A percentile compares a stretch with the other conserved stretches of the same genome.
These are phyloP conservation scores for Esox niger DNA, from an alignment of 2,113 vertebrate genomes.

Conservation along the genomic window DNA sequence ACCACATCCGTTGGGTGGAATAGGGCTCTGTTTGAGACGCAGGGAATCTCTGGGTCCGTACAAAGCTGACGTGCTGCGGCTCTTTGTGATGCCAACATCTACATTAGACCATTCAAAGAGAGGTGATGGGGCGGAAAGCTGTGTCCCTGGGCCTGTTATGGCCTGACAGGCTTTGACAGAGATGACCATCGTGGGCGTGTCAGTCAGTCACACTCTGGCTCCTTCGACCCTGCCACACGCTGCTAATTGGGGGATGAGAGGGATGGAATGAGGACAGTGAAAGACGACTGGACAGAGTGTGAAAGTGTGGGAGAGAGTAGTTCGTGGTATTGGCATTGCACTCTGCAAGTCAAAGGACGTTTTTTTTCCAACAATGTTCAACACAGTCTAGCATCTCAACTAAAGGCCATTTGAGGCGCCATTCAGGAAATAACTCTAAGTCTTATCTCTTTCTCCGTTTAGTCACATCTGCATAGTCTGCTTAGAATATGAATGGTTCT, in stretches of 20 bases:
- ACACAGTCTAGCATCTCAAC: no score
- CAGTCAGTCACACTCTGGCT: neutral
- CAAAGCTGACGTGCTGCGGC: no score
- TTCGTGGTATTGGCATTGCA: no score
- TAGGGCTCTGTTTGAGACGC: no score
- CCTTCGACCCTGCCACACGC: neutral
- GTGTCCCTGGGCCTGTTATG: neutral
- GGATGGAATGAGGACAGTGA: neutral
- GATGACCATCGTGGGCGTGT: conserved; percentile 3
- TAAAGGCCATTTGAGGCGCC: no score
- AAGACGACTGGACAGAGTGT: neutral
- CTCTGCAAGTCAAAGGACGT: no score
- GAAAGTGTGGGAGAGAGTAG: neutral
- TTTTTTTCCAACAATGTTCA: no score
- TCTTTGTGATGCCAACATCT: neutral
- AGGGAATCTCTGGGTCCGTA: no score
- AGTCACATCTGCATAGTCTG: no score
- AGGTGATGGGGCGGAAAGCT: neutral
- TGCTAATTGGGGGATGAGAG: neutral
- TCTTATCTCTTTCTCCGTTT: no score
- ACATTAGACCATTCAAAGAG: neutral
- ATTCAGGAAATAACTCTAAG: no score
- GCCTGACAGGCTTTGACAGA: neutral
- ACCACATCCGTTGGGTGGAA: no score
- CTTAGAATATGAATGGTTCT: neutral